These are phyloP conservation scores for Hypocryptadius cinnamomeus DNA, from an alignment of 2,113 vertebrate genomes.

Conservation along the genomic window DNA sequence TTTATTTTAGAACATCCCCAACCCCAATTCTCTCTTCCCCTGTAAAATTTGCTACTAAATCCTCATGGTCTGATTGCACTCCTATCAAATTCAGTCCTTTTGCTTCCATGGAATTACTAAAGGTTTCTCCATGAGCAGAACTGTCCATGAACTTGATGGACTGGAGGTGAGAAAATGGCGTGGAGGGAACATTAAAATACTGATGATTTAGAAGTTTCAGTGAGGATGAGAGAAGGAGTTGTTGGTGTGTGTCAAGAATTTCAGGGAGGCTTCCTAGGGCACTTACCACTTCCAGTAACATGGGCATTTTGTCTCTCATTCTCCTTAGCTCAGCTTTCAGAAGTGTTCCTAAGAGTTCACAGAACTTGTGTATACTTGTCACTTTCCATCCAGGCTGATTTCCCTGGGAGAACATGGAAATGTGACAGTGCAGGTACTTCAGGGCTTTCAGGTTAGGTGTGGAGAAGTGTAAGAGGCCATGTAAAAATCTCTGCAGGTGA, in stretches of 20 bases:
- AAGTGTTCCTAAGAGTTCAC: neutral
- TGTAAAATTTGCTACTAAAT: neutral
- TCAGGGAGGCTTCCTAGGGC: neutral
- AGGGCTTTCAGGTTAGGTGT: neutral
- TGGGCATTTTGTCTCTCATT: neutral
- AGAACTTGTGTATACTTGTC: neutral
- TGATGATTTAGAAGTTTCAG: neutral
- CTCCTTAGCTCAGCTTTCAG: neutral
- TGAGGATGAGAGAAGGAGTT: neutral
- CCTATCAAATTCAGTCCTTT: neutral
- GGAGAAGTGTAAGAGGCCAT: neutral
- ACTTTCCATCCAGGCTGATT: neutral
- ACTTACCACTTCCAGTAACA: neutral
- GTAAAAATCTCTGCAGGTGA: neutral
- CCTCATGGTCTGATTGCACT: neutral
- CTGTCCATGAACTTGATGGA: neutral
- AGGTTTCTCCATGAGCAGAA: neutral
- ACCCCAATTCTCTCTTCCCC: neutral
- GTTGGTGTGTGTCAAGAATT: neutral
- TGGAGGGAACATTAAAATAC: neutral
- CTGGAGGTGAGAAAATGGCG: neutral
- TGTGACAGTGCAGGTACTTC: neutral
- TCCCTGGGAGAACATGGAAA: neutral
- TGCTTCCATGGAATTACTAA: neutral
- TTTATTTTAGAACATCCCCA: neutral